Evolutionary conservation across 1,140 invertebrate species (phyloP).

Genomic region (Ips typographus): DNA sequence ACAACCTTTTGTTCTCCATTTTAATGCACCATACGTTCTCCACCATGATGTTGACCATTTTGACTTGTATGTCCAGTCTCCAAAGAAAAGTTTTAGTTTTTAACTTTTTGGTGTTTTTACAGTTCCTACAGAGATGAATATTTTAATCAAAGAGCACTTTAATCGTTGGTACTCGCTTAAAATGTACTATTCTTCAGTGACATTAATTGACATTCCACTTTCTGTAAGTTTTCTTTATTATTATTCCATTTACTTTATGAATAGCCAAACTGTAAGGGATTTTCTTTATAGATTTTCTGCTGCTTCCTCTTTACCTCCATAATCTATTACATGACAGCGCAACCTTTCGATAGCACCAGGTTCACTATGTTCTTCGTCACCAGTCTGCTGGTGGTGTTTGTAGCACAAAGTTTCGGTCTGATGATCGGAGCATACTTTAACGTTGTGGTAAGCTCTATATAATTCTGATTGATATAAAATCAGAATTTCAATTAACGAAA

Average conservation of each 20-base stretch:
- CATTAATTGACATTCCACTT: slow-evolving; percentile 78
- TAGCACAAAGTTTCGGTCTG: slow-evolving; percentile 86
- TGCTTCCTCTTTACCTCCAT: slow-evolving; percentile 78
- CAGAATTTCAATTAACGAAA: no score
- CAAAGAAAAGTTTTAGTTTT: neutral
- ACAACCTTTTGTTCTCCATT: slow-evolving; percentile 78
- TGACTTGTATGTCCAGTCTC: slow-evolving; percentile 67
- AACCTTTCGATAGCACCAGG: slow-evolving; percentile 73
- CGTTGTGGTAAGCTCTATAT: slow-evolving; percentile 68
- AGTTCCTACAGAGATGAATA: slow-evolving; percentile 91
- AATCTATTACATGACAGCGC: slow-evolving; percentile 84
- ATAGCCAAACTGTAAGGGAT: no score
- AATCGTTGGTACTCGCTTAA: slow-evolving; percentile 97
- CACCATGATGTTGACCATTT: slow-evolving; percentile 77
- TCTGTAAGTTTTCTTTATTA: slow-evolving; percentile 58
- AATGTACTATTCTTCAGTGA: slow-evolving; percentile 86
- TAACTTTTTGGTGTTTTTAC: slow-evolving; percentile 36
- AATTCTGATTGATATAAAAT: no score
- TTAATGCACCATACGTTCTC: slow-evolving; percentile 63
- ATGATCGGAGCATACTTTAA: slow-evolving; percentile 83
- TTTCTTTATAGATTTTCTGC: slow-evolving; percentile 55
- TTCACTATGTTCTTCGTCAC: slow-evolving; percentile 83
- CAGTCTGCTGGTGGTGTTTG: slow-evolving; percentile 78
- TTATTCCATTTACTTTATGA: neutral
- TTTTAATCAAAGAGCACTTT: slow-evolving; percentile 89